phyloP scores from a whole-genome alignment of 2,113 vertebrate species.

The Dasyprocta punctata region DNA sequence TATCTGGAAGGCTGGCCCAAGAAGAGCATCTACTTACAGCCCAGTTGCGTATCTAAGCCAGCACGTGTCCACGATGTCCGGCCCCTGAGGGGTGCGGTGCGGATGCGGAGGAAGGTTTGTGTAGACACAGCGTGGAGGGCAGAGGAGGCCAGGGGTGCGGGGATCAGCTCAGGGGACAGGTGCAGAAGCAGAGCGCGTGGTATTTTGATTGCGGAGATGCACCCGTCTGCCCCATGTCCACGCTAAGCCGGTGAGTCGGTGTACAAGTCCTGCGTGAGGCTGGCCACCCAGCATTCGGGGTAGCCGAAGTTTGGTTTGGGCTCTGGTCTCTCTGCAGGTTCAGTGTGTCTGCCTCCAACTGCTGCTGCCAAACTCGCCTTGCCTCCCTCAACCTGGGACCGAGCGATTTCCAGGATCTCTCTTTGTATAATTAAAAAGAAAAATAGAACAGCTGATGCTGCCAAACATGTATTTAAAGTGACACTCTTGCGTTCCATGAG shows the following conservation, averaged over 20 bases:
- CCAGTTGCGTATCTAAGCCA: neutral
- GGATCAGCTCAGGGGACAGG: neutral
- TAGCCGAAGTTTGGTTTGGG: neutral
- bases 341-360: constrained; percentile 4
- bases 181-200: neutral
- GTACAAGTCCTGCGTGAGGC: constrained; percentile 75
- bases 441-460: constrained; percentile 78
- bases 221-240: constrained; percentile 50
- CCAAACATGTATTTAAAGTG: constrained; percentile 79
- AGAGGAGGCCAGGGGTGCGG: neutral
- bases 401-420: constrained; percentile 65
- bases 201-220: constrained; percentile 70
- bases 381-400: neutral
- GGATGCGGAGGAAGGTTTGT: neutral
- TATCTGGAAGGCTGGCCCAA: neutral
- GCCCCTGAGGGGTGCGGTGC: neutral
- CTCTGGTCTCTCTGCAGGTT: neutral
- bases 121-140: neutral
- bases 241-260: constrained; percentile 54
- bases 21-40: neutral
- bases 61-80: neutral
- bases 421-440: constrained; percentile 81
- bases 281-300: neutral
- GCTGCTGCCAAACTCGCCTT: constrained; percentile 42
- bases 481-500: constrained; percentile 68